Base-by-base conservation (phyloP, 1,140 invertebrate species). In the Drosophila yakuba region DNA sequence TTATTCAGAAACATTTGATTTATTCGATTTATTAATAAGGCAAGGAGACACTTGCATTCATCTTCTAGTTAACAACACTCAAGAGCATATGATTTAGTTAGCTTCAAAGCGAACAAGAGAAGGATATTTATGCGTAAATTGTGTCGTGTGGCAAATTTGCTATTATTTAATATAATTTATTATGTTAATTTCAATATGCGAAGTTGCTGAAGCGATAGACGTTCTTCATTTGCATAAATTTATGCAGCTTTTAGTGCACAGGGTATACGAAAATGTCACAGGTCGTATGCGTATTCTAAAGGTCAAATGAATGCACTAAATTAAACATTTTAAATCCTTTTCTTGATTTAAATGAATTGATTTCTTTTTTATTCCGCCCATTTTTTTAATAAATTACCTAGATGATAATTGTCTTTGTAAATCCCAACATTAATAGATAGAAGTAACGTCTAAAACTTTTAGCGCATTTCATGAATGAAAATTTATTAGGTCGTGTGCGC, bases 351-450 rank as follows among this genome's bases (percentile, higher is more conserved):
- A 48, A 45, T 35, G 35, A 7, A 41, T 52, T 43, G 51, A 36
- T 45, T 47, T 55, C n/a, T 32, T 35, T 38, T 67, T 38, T 17
- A 71, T 71, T 48, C 11, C 5, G 36, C 15, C 41, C 54, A 23
- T 55, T 69, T 4, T 66, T 25, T 43, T 43, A 48, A 56, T 41
- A 43, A 71, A 71, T 58, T 58, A 48, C 36, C 36, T 41, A 47
- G 12, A n/a, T 28, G 41, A 69, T 69, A 69, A 71, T 71, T 71
- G 66, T 36, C 36, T 48, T 52, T n/a, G 25, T 63, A 63, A 63
- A 51, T 56, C 14, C 3, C 36, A 38, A 36, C 17, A 57, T 55
- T 20, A 14, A 15, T 36, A 28, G 36, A 36, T 48, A 38, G 35
- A 66, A 48, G 32, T 36, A 50, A 15, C 23, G 23, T 41, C 25